phyloP scores from a whole-genome alignment of 2,113 vertebrate genomes.

The Ochotona princeps region DNA sequence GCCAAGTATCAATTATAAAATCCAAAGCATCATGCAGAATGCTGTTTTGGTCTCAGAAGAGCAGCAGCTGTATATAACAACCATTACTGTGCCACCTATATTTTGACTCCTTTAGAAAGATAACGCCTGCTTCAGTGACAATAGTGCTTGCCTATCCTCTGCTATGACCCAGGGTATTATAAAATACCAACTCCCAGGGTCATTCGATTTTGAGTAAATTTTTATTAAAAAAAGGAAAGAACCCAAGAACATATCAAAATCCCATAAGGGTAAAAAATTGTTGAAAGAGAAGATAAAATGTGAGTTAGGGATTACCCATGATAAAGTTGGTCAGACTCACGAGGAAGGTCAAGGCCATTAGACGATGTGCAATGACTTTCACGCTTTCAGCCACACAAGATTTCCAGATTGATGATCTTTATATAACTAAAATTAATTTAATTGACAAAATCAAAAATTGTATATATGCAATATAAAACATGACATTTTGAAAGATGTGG shows the following conservation, averaged over 20 bases:
- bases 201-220: neutral
- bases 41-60: neutral
- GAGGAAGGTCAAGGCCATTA: neutral
- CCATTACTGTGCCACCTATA: neutral
- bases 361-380: neutral
- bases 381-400: neutral
- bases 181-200: neutral
- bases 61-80: neutral
- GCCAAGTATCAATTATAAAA: conserved; percentile 41
- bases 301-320: neutral
- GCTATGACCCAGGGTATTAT: neutral
- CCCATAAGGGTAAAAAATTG: neutral
- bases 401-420: neutral
- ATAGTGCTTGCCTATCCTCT: neutral
- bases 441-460: neutral
- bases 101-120: neutral
- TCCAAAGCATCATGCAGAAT: neutral
- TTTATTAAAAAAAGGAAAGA: neutral
- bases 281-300: neutral
- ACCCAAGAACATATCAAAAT: neutral
- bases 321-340: neutral
- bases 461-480: neutral
- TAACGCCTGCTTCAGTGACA: neutral
- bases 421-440: neutral
- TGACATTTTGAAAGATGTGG: neutral